Conservation (phyloP, 2,113 vertebrate species). For the Struthio camelus region DNA sequence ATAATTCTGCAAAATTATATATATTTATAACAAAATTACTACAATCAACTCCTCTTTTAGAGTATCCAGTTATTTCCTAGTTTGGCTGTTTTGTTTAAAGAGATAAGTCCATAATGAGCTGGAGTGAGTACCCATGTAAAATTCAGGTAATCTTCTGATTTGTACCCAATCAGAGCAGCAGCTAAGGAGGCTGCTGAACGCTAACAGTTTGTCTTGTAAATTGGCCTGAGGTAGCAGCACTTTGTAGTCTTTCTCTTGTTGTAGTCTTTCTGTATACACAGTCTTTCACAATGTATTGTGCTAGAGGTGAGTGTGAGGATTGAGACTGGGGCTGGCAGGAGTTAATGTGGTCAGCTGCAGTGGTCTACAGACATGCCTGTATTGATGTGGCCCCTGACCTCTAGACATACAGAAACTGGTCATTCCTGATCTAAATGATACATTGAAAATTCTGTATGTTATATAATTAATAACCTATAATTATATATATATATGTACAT, state of each 20-base stretch:
- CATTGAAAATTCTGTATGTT: background rate
- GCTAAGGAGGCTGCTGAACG: background rate
- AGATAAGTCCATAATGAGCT: background rate
- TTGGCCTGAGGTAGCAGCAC: background rate
- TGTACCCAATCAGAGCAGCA: background rate
- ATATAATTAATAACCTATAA: background rate
- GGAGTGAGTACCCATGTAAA: background rate
- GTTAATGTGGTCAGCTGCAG: background rate
- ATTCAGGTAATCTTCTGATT: background rate
- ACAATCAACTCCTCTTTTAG: background rate
- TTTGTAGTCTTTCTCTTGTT: background rate
- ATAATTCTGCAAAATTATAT: slow-evolving; percentile 53
- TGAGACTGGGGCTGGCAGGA: background rate
- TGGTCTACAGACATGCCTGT: background rate
- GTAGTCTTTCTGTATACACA: background rate
- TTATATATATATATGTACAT: background rate
- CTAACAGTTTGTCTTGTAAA: background rate
- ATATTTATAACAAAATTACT: slow-evolving; percentile 43
- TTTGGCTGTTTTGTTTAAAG: background rate
- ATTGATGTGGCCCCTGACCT: too few relatives aligned
- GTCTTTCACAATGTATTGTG: background rate
- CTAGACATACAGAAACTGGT: background rate
- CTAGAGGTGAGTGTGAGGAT: background rate
- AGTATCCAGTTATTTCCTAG: background rate
- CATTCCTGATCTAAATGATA: background rate